A percentile compares a stretch with the other conserved stretches of the same genome.
phyloP scores from a whole-genome alignment of 2,888 invertebrate species.

The Catocala nupta region DNA sequence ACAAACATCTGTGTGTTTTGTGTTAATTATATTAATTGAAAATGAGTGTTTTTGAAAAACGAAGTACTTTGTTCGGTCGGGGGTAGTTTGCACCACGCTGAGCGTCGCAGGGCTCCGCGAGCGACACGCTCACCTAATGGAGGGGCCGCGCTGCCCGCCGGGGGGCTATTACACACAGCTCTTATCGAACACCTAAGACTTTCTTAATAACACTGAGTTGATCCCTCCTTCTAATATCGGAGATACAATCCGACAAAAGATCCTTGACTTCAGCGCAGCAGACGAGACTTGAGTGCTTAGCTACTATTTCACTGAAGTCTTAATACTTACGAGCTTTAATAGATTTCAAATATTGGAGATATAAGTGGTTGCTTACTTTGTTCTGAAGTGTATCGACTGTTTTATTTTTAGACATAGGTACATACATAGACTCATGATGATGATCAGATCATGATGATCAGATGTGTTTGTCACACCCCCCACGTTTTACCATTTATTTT shows the following conservation, averaged over 20 bases:
- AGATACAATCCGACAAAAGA: slow-evolving; percentile 34
- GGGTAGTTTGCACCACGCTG: slow-evolving; percentile 68
- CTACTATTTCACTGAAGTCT: slow-evolving; percentile 22
- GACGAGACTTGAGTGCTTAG: slow-evolving; percentile 22
- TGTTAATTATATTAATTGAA: slow-evolving; percentile 62
- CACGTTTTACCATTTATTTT: too few relatives aligned
- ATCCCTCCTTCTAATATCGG: slow-evolving; percentile 51
- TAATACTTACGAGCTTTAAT: slow-evolving; percentile 28
- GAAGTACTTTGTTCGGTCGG: slow-evolving; percentile 56
- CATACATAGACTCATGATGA: too few relatives aligned
- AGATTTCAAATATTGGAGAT: slow-evolving; percentile 25
- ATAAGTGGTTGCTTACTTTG: too few relatives aligned
- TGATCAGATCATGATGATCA: too few relatives aligned
- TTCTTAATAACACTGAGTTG: slow-evolving; percentile 72
- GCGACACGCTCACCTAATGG: slow-evolving; percentile 79
- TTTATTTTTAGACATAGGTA: too few relatives aligned
- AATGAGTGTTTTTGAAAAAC: slow-evolving; percentile 55
- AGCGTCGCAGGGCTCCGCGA: slow-evolving; percentile 71
- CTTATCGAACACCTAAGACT: slow-evolving; percentile 75
- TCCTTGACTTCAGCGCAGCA: slow-evolving; percentile 17
- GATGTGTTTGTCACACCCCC: too few relatives aligned
- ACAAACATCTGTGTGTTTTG: slow-evolving; percentile 29
- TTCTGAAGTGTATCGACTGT: too few relatives aligned
- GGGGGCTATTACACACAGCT: slow-evolving; percentile 75
- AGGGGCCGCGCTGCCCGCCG: slow-evolving; percentile 65